These are phyloP conservation scores for Pandion haliaetus DNA, from an alignment of 2,113 vertebrate species.

Conservation along the genomic window DNA sequence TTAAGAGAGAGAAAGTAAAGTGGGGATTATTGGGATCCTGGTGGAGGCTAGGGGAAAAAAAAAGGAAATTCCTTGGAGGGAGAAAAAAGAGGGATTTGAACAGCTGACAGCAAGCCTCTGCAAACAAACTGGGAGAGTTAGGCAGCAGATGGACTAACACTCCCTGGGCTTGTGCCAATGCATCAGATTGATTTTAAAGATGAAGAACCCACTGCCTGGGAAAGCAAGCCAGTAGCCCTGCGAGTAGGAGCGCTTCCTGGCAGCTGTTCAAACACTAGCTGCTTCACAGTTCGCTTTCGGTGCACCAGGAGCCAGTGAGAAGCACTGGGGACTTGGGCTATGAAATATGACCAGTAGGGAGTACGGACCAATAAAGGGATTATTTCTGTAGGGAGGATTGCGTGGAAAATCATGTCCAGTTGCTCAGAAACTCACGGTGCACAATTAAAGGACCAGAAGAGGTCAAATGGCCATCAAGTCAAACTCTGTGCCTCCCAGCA, in stretches of 20 bases:
- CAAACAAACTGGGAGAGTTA: conserved; percentile 27
- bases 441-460: background rate
- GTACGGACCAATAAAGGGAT: background rate
- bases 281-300: background rate
- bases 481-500: background rate
- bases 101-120: conserved; percentile 56
- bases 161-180: conserved; percentile 48
- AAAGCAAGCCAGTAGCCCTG: conserved; percentile 49
- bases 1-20: conserved; percentile 34
- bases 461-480: background rate
- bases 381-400: background rate
- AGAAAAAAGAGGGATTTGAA: conserved; percentile 1
- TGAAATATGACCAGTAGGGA: conserved; percentile 11
- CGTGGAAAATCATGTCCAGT: background rate
- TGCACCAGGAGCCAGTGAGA: conserved; percentile 2
- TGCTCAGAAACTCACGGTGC: background rate
- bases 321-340: background rate
- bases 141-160: conserved; percentile 56
- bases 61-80: conserved; percentile 14
- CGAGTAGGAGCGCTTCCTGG: conserved; percentile 39
- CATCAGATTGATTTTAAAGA: conserved; percentile 63
- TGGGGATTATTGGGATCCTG: conserved; percentile 24
- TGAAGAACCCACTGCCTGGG: conserved; percentile 57
- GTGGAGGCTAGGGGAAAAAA: background rate
- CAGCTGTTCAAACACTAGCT: conserved; percentile 54